A percentile compares a stretch with the other conserved stretches of the same genome.
These are phyloP conservation scores for Phyllostomus hastatus DNA, from an alignment of 2,113 vertebrate species.

Conservation along the genomic window DNA sequence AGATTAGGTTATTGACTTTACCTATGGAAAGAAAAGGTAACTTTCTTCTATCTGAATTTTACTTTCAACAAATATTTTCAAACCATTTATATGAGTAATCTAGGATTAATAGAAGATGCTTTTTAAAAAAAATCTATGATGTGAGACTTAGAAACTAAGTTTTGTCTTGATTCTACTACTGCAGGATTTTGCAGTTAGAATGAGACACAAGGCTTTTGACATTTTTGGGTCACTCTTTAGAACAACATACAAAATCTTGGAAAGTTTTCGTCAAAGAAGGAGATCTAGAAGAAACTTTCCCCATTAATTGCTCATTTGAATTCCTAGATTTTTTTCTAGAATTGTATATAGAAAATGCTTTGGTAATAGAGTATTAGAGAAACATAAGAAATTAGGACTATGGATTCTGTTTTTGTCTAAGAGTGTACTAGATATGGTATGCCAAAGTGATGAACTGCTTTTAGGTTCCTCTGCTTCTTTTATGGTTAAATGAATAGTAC, in stretches of 20 bases:
- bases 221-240: conserved; percentile 5
- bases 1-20: conserved; percentile 16
- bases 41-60: conserved; percentile 30
- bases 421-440: not conserved
- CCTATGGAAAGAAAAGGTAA: conserved; percentile 3
- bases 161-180: conserved; percentile 55
- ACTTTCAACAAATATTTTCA: not conserved
- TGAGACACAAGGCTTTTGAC: conserved; percentile 30
- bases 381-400: not conserved
- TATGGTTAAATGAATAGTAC: not conserved
- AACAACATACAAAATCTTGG: conserved; percentile 39
- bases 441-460: conserved; percentile 15
- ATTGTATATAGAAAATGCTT: conserved; percentile 7
- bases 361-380: conserved; percentile 28
- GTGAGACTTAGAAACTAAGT: conserved; percentile 37
- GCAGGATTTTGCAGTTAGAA: conserved; percentile 33
- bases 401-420: not conserved
- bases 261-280: conserved; percentile 44
- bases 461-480: conserved; percentile 40
- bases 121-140: not conserved
- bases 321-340: conserved; percentile 28
- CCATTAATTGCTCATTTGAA: conserved; percentile 40
- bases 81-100: not conserved
- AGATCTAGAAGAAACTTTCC: conserved; percentile 45
- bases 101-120: not conserved